phyloP scores from a whole-genome alignment of 1,140 invertebrate genomes.

The Popillia japonica region DNA sequence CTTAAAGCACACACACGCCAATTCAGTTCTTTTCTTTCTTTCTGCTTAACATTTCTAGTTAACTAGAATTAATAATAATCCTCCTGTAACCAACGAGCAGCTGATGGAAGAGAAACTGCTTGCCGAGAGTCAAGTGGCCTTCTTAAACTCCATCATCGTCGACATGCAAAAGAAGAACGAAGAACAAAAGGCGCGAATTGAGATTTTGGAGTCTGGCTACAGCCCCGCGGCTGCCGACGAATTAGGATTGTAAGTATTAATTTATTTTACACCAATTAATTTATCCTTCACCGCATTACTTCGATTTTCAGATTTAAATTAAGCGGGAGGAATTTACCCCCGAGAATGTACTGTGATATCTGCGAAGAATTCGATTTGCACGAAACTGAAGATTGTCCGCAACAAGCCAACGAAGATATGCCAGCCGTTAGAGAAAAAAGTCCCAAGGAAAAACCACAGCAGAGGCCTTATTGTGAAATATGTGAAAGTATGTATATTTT shows the following conservation, averaged over 20 bases:
- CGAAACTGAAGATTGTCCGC: slow-evolving; percentile 96
- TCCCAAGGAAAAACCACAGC: slow-evolving; percentile 63
- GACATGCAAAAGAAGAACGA: slow-evolving; percentile 95
- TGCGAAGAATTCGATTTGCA: slow-evolving; percentile 96
- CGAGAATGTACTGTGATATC: slow-evolving; percentile 95
- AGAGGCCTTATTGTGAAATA: slow-evolving; percentile 88
- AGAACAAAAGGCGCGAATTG: slow-evolving; percentile 77
- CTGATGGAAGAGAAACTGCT: slow-evolving; percentile 72
- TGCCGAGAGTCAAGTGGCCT: slow-evolving; percentile 82
- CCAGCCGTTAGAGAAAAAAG: slow-evolving; percentile 59
- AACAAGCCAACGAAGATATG: slow-evolving; percentile 74
- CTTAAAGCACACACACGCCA: background rate
- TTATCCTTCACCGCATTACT: background rate
- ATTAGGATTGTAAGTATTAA: slow-evolving; percentile 65
- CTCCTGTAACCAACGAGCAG: slow-evolving; percentile 54
- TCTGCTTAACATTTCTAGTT: background rate
- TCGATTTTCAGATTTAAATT: slow-evolving; percentile 34
- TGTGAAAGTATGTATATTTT: slow-evolving; percentile 83
- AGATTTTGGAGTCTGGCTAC: slow-evolving; percentile 76
- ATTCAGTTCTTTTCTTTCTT: background rate
- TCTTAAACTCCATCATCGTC: slow-evolving; percentile 95
- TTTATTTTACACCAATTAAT: background rate
- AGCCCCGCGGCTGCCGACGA: slow-evolving; percentile 68
- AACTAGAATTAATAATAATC: slow-evolving; percentile 36
- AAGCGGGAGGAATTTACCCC: slow-evolving; percentile 64